phyloP scores from a whole-genome alignment of 2,113 vertebrate genomes.

The Promerops cafer region DNA sequence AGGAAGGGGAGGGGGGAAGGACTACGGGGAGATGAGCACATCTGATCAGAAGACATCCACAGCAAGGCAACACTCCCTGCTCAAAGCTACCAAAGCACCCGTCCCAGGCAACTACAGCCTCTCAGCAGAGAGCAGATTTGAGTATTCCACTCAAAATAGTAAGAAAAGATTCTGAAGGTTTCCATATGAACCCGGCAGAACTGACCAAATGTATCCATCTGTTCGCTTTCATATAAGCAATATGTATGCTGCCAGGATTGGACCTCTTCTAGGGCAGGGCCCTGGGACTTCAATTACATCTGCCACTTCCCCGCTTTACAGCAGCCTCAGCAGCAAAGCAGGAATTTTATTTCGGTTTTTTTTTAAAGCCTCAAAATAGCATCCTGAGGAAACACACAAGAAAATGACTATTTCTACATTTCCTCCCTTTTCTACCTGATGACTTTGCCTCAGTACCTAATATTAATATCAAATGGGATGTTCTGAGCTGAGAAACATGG shows the following conservation, averaged over 20 bases:
- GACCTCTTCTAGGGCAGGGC: conserved; percentile 56
- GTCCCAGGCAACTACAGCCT: background rate
- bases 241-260: conserved; percentile 39
- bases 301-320: conserved; percentile 51
- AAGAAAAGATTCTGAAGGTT: conserved; percentile 52
- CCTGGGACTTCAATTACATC: conserved; percentile 59
- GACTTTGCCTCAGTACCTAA: conserved; percentile 62
- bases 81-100: background rate
- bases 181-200: conserved; percentile 44
- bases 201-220: conserved; percentile 60
- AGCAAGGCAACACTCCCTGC: background rate
- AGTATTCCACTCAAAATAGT: conserved; percentile 45
- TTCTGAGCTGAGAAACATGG: conserved; percentile 40
- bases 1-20: background rate
- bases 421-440: conserved; percentile 40
- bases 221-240: conserved; percentile 52
- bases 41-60: background rate
- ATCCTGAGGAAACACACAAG: conserved; percentile 48
- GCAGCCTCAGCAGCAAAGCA: conserved; percentile 45
- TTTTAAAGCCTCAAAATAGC: conserved; percentile 56
- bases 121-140: conserved; percentile 33
- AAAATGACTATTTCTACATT: conserved; percentile 40
- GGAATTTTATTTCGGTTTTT: too few species aligned
- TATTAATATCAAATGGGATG: conserved; percentile 53
- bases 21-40: background rate